A percentile compares a stretch with the other conserved stretches of the same genome.
Evolutionary conservation across 2,113 vertebrate genomes (phyloP).

Genomic region (Brevimyrus niger): DNA sequence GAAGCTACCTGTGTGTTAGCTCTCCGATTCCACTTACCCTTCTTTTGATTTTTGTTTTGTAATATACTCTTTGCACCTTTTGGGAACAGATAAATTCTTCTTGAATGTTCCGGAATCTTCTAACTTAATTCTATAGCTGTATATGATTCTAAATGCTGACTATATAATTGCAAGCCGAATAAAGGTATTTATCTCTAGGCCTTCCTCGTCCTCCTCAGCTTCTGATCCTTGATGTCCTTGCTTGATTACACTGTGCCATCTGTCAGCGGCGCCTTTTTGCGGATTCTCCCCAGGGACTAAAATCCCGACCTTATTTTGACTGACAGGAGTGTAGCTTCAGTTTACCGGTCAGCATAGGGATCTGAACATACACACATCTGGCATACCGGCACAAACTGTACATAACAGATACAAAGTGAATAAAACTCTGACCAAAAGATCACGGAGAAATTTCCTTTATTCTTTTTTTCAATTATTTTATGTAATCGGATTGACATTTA

Average conservation of each 20-base stretch:
- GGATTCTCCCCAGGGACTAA: not conserved
- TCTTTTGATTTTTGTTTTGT: not conserved
- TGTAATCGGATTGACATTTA: slow-evolving; percentile 81
- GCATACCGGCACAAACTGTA: not conserved
- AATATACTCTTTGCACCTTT: not conserved
- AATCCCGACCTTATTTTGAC: not conserved
- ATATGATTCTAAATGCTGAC: not conserved
- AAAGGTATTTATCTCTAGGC: not conserved
- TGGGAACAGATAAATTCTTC: not conserved
- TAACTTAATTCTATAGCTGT: not conserved
- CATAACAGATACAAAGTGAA: not conserved
- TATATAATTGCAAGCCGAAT: not conserved
- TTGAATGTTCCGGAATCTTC: not conserved
- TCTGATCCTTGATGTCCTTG: not conserved
- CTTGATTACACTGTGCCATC: not conserved
- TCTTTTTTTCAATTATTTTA: slow-evolving; percentile 63
- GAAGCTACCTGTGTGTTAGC: not conserved
- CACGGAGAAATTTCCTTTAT: slow-evolving; percentile 41
- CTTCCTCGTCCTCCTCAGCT: not conserved
- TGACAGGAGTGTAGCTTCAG: not conserved
- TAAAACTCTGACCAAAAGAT: slow-evolving; percentile 3
- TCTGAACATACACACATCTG: not conserved
- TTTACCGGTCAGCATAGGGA: not conserved
- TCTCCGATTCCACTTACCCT: not conserved
- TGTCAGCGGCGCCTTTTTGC: not conserved